Conservation (phyloP, 2,888 invertebrate species). For the Clunio marinus region DNA sequence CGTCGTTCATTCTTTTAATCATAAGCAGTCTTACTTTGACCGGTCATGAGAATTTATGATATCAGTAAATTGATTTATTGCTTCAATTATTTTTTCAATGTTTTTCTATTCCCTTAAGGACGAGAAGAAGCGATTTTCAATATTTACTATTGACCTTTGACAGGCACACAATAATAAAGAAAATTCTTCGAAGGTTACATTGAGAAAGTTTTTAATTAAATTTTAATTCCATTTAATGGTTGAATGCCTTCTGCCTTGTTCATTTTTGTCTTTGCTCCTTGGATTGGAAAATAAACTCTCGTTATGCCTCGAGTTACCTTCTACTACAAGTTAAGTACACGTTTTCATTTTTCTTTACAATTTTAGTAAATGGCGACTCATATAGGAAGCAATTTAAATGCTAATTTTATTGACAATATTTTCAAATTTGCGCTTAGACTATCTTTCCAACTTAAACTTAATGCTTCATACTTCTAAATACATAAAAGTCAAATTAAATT, state of each 20-base stretch:
- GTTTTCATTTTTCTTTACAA: too few relatives aligned
- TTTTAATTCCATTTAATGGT: slow-evolving; percentile 5
- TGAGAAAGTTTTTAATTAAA: slow-evolving; percentile 14
- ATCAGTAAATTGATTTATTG: slow-evolving; percentile 17
- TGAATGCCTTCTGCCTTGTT: background rate
- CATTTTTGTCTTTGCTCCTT: background rate
- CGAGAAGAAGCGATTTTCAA: slow-evolving; percentile 18
- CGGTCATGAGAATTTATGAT: slow-evolving; percentile 9
- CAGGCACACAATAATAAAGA: too few relatives aligned
- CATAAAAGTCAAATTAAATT: slow-evolving; percentile 3
- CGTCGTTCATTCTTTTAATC: too few relatives aligned
- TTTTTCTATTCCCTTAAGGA: background rate
- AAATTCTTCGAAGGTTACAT: background rate
- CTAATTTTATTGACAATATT: slow-evolving; percentile 18
- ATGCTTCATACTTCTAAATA: background rate
- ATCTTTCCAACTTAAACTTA: slow-evolving; percentile 17
- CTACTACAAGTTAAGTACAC: too few relatives aligned
- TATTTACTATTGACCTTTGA: slow-evolving; percentile 2
- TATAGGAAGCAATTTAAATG: slow-evolving; percentile 11
- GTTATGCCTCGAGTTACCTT: background rate
- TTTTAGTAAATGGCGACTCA: too few relatives aligned
- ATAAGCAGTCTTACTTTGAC: too few relatives aligned
- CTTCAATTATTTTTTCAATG: slow-evolving; percentile 4
- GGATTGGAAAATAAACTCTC: slow-evolving; percentile 4
- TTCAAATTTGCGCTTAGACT: slow-evolving; percentile 4